These are phyloP conservation scores for Eupithecia exiguata DNA, from an alignment of 2,888 invertebrate genomes.

Conservation along the genomic window DNA sequence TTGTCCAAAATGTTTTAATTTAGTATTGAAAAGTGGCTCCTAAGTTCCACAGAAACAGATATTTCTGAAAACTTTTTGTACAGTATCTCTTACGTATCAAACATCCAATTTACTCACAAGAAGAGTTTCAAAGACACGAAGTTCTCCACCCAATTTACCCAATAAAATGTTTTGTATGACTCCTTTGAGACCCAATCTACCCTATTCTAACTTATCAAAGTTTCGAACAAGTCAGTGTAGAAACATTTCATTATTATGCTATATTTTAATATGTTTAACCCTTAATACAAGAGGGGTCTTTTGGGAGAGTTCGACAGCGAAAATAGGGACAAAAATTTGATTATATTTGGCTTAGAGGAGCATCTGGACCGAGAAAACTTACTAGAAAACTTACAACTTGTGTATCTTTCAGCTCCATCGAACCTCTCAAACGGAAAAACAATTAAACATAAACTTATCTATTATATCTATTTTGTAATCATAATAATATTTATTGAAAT, in stretches of 20 bases:
- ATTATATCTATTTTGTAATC: too few species aligned
- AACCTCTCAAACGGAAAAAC: background rate
- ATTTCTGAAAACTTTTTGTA: background rate
- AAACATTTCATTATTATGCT: background rate
- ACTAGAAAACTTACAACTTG: too few species aligned
- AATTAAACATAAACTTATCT: too few species aligned
- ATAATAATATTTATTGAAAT: too few species aligned
- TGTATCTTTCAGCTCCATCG: background rate
- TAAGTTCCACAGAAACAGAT: background rate
- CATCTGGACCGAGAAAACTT: too few species aligned
- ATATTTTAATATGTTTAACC: background rate
- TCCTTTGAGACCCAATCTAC: constrained; percentile 1
- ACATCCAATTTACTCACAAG: background rate
- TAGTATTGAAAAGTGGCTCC: background rate
- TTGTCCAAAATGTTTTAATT: background rate
- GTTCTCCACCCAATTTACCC: background rate
- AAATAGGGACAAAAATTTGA: too few species aligned
- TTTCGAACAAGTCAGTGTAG: background rate
- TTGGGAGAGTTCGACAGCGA: too few species aligned
- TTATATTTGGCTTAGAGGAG: too few species aligned
- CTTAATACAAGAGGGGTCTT: background rate
- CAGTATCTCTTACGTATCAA: background rate
- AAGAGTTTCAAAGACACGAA: background rate
- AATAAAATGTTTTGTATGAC: constrained; percentile 2
- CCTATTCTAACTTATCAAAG: background rate